Evolutionary conservation across 2,797 vertebrate genomes (phyloP), one percentile per base, ranked within the genome.

Genomic region (Cichlasoma orientale): DNA sequence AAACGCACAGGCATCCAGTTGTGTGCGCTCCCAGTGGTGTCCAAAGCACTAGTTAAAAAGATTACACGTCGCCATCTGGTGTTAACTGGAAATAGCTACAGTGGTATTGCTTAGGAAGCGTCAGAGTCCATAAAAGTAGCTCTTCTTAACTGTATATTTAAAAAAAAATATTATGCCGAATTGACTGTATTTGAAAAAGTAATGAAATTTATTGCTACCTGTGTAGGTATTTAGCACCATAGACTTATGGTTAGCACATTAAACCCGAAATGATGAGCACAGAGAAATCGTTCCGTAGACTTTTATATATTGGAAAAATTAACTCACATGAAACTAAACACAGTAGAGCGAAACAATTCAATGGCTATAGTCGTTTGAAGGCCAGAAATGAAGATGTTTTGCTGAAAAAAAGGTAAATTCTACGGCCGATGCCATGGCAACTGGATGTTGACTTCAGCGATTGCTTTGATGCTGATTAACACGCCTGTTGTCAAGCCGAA

Each of bases 401-500:
- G 4, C 36, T 36, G 36, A 10, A 70, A 31, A 23, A 71, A 50
- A 25, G 2, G 0, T 19, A 12, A 9, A 38, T 50, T n/a, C 8
- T 27, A 25, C 2, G 16, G 3, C 47, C 3, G 91, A 83, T 85
- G 66, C 82, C 58, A 82, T 76, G 79, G 86, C 80, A 89, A 92
- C 82, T 50, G 14, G 56, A 25, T 54, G 75, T 84, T 74, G 77
- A 61, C 16, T 7, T 18, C 12, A 76, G 23, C 72, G 83, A 88
- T 76, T 69, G 69, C 68, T 95, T 93, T 56, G 68, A 5, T 12
- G 0, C 33, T 6, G 86, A 90, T 87, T 93, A 75, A 25, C 0
- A 68, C 18, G 36, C 75, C 94, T 95, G 96, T 96, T 92, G 94
- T 90, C 79, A 93, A 79, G 93, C 55, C 41, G 53, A 89, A 79